Evolutionary conservation across 2,113 vertebrate genomes (phyloP).

Genomic region (Pygoscelis adeliae): DNA sequence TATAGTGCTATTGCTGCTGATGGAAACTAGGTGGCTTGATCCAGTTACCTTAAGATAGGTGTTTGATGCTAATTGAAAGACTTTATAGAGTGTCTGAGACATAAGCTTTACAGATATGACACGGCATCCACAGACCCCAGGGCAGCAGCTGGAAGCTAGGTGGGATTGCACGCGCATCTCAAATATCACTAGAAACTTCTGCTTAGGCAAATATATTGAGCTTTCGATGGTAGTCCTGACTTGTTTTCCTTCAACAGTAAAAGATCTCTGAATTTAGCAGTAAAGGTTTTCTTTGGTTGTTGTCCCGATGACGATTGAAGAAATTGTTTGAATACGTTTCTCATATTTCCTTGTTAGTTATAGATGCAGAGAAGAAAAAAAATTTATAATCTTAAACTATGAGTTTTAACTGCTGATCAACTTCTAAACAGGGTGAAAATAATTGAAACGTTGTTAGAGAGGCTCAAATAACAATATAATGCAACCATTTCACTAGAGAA

Average conservation of each 20-base stretch:
- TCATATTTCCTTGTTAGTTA: not conserved
- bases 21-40: not conserved
- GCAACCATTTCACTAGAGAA: not conserved
- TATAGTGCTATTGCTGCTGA: not conserved
- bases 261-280: not conserved
- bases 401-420: not conserved
- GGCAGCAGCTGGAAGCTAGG: not conserved
- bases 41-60: not conserved
- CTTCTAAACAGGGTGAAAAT: not conserved
- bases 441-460: not conserved
- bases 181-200: not conserved
- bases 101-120: not conserved
- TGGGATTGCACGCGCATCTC: not conserved
- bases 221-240: not conserved
- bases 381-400: not conserved
- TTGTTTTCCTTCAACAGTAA: not conserved
- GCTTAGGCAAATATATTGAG: not conserved
- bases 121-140: not conserved
- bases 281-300: not conserved
- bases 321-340: not conserved
- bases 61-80: not conserved
- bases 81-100: not conserved
- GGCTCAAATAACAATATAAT: not conserved
- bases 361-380: not conserved
- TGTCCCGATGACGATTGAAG: not conserved